Base-by-base conservation (phyloP, 92 coral and sea anemone species). In the Porites lobata region DNA sequence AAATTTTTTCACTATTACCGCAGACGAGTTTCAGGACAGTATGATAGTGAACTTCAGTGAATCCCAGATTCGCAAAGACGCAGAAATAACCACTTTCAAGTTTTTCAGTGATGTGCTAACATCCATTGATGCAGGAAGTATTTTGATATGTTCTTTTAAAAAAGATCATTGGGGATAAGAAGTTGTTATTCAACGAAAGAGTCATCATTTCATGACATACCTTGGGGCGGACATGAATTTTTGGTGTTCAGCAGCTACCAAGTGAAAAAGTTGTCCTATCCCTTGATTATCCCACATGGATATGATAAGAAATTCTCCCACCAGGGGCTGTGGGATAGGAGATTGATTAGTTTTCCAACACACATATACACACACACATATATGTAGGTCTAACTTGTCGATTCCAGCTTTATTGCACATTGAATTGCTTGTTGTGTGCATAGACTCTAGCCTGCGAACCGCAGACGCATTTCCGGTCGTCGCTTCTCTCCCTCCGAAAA, bases 71-170 rank as follows among this genome's bases (percentile, higher is more conserved):
- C 67, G 79, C 65, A 93, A 86, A 72, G 89, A 90, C 67, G 79
- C 63, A 81, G 95, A 90, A 79, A 78, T 93, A 21, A 75, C 82
- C 82, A 90, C 95, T 22, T 87, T 83, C 76, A 93, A 87, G 90
- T 93, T 90, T 65, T 93, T 93, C 83, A 72, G 94, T 87, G 96
- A 90, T 84, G 89, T 86, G 75, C 77, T 90, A 7, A 76, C 84
- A 72, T 75, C 69, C 75, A 69, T 83, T 74, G 92, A 87, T 80
- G 62, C n/a, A 50, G 91, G 91, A 79, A 73, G 85, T 80, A 56
- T 65, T 14, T 85, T 86, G 47, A 19, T 72, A n/a, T 21, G 1
- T 84, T 61, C 12, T 38, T 47, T 61, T 29, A 9, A n/a, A 78
- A 38, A 74, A 43, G 8, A 47, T 76, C 8, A 21, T 11, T 17